These are phyloP conservation scores for Sarcophaga subvicina DNA, from an alignment of 2,888 invertebrate species.

Conservation along the genomic window DNA sequence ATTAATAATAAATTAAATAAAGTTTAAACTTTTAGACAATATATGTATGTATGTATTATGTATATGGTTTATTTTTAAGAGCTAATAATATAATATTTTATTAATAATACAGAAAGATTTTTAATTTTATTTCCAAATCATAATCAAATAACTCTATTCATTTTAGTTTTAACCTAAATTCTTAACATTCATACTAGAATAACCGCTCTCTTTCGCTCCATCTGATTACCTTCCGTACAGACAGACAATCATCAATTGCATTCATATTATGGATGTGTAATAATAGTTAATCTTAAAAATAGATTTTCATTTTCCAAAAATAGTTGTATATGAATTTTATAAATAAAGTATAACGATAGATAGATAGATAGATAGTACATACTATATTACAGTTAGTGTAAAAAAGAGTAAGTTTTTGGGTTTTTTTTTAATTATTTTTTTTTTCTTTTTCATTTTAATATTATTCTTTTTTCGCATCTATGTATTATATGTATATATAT, in stretches of 20 bases:
- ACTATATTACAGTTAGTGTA: conserved; percentile 9
- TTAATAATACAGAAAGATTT: conserved; percentile 9
- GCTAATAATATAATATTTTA: conserved; percentile 7
- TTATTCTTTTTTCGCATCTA: neutral
- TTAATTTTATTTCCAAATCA: neutral
- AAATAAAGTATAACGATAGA: conserved; percentile 14
- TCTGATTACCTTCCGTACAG: neutral
- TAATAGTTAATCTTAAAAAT: neutral
- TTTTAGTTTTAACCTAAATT: neutral
- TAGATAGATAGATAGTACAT: neutral
- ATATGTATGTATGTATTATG: neutral
- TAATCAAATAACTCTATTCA: neutral
- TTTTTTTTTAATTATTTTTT: conserved; percentile 47
- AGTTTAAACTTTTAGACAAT: neutral
- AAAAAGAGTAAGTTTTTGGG: conserved; percentile 65
- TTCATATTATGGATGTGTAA: neutral
- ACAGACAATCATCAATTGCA: neutral
- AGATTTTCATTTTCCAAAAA: conserved; percentile 14
- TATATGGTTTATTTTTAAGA: conserved; percentile 11
- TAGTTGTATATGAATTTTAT: neutral
- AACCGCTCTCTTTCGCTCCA: neutral
- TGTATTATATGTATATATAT: too few species aligned
- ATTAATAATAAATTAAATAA: neutral
- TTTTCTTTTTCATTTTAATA: conserved; percentile 7
- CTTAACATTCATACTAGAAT: neutral